Base-by-base conservation (phyloP, 2,797 vertebrate genomes). In the Pelobates cultripes region DNA sequence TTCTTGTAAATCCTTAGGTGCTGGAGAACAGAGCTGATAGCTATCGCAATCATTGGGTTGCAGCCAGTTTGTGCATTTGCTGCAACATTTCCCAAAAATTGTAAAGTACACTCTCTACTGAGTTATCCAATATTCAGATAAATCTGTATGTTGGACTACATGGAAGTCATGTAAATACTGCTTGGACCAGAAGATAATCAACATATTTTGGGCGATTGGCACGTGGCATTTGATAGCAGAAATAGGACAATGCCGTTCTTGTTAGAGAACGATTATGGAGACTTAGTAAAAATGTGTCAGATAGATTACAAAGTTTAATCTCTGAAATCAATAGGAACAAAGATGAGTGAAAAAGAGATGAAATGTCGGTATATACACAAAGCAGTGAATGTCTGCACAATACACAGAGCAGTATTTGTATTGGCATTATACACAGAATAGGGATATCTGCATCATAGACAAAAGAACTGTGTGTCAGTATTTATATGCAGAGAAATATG, bases 271-370 rank as follows among this genome's bases (percentile, higher is more conserved):
- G 45, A 75, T 60, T 73, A 75, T 45, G 53, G 69, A 70, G 69
- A 81, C 66, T 44, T 70, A n/a, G 63, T 60, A 75, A 81, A 77
- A 81, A 81, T 75, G 66, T 75, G 66, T 45, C 51, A 57, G 79
- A 81, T 64, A 70, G 41, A 51, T 70, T 75, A 81, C 53, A 67
- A 51, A 81, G 43, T 75, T 60, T 81, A 70, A 81, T 81, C 79
- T 81, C 73, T 45, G 79, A 75, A 81, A 75, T 75, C 51, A 81
- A 70, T 70, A 81, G 17, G 28, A 53, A 55, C 70, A 72, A 60
- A 74, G 72, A 68, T 68, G 66, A 68, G 40, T 42, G 66, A 68
- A 42, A 42, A 43, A 64, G 28, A 64, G 61, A 64, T 64, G 61
- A 64, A 40, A 41, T 3, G 28, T 57, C 14, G 9, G 55, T 12